Conservation (phyloP, 2,113 vertebrate genomes). For the Albula glossodonta region DNA sequence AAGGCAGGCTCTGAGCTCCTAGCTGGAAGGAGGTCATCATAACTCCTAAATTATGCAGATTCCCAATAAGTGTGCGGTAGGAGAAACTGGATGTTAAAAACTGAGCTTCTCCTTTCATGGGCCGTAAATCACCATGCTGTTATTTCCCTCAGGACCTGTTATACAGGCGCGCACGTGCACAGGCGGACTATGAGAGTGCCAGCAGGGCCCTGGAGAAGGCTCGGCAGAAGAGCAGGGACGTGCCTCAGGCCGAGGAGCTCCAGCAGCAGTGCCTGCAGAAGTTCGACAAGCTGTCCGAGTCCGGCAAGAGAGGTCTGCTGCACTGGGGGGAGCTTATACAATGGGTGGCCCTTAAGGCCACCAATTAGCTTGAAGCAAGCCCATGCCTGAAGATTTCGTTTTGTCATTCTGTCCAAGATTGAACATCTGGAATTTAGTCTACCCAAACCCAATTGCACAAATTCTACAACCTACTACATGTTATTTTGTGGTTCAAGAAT, state of each 20-base stretch:
- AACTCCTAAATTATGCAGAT: no score
- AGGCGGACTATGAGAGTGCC: conserved; percentile 90
- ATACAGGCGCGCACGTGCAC: conserved; percentile 87
- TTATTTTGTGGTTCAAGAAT: no score
- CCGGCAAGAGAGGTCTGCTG: conserved; percentile 86
- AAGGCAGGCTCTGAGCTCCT: no score
- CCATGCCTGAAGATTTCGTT: no score
- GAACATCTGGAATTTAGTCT: no score
- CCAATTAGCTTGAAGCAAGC: no score
- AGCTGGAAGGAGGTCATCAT: no score
- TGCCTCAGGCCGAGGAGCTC: conserved; percentile 83
- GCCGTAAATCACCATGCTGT: neutral
- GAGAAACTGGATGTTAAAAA: neutral
- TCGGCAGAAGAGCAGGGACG: conserved; percentile 88
- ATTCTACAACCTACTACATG: no score
- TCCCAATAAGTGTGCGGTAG: no score
- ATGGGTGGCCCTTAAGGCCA: neutral
- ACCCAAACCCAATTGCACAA: no score
- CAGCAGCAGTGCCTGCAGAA: conserved; percentile 89
- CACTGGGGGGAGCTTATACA: neutral
- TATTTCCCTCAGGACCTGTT: conserved; percentile 80
- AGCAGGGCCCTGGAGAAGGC: conserved; percentile 96
- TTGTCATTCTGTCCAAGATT: no score
- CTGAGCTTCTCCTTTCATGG: neutral
- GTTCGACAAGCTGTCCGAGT: conserved; percentile 94